Base-by-base conservation (phyloP, 2,797 vertebrate genomes). In the Enteromius anoplus region DNA sequence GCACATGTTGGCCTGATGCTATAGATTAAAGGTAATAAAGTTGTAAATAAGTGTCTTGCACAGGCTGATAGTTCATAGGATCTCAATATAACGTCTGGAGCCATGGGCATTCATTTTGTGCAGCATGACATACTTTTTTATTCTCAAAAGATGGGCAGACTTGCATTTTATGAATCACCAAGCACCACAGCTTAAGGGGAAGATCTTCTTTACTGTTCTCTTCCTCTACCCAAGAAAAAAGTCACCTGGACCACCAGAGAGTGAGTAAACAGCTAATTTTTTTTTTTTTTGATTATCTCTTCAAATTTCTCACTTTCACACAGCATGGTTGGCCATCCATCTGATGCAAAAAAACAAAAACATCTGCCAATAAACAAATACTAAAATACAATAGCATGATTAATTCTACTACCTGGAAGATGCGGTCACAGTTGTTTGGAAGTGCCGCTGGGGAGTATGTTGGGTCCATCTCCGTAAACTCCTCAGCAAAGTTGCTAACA, bases 401-500 rank as follows among this genome's bases (percentile, higher is more conserved):
- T 17, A 53, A 40, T 53, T 51, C 42, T 49, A 71, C 89, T 93
- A 98, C 98, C 98, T 99, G 97, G 88, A 99, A 99, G 92, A 99
- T 96, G 87, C 94, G 96, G 92, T 98, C 98, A 8, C 96, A 98
- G 92, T 96, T 98, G 93, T 97, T 96, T 78, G 98, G 97, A 85
- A 98, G 93, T 9, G 97, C 98, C 7, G 98, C 98, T 0, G 98
- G 98, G 34, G 98, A 99, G 84, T 99, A 99, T 2, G 98, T 98
- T 0, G 98, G 98, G 89, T 99, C 98, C 98, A 99, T 99, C 90
- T 98, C 98, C 4, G 98, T 99, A 93, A 99, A 99, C 89, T 99
- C 97, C 2, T 99, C 98, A 0, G 98, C 97, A 90, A 99, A 99
- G 92, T 99, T 99, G 86, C 98, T 97, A 89, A 99, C 98, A n/a